phyloP scores from a whole-genome alignment of 2,797 vertebrate species.

The Molothrus ater region DNA sequence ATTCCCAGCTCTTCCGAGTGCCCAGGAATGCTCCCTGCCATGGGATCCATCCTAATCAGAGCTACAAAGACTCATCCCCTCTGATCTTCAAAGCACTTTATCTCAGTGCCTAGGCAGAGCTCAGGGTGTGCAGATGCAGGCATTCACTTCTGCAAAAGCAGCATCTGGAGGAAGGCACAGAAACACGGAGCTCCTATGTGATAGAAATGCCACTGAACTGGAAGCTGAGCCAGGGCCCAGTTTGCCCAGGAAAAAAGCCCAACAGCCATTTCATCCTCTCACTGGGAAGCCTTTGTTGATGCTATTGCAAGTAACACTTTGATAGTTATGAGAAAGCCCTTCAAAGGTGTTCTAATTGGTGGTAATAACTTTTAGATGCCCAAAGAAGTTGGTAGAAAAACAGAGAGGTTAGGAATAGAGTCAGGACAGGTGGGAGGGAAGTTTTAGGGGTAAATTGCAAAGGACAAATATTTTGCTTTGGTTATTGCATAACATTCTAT shows the following conservation, averaged over 20 bases:
- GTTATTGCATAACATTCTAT: not conserved
- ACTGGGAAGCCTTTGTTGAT: not conserved
- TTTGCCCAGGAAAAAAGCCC: not conserved
- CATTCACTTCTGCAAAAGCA: not conserved
- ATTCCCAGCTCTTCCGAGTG: not conserved
- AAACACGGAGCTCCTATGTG: rapidly evolving
- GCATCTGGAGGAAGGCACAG: not conserved
- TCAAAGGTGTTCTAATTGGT: not conserved
- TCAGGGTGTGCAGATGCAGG: not conserved
- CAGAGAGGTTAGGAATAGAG: not conserved
- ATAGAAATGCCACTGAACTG: not conserved
- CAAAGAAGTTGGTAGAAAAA: not conserved
- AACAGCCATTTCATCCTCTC: not conserved
- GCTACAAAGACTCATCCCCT: not conserved
- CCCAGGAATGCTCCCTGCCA: not conserved
- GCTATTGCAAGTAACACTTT: not conserved
- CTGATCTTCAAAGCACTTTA: not conserved
- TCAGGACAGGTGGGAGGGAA: not conserved
- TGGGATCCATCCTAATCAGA: not conserved
- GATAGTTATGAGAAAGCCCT: not conserved
- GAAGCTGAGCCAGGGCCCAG: not conserved
- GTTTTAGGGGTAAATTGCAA: not conserved
- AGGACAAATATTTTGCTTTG: not conserved
- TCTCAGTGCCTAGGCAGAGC: not conserved
- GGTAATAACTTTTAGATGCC: not conserved